These are phyloP conservation scores for Brachypalpus laphriformis DNA, from an alignment of 2,888 invertebrate species.

Conservation along the genomic window DNA sequence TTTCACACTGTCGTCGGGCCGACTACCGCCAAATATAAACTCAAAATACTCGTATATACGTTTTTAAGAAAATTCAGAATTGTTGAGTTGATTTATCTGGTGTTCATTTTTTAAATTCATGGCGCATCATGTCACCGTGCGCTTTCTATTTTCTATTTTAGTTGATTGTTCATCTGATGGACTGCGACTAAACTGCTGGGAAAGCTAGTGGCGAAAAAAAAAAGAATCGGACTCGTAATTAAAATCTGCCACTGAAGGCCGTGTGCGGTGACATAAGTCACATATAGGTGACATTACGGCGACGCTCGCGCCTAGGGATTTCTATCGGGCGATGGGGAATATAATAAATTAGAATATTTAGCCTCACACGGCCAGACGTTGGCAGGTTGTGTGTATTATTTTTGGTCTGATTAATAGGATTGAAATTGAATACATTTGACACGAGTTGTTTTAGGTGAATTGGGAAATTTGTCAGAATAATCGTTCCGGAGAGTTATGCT, in stretches of 20 bases:
- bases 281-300: conserved; percentile 40
- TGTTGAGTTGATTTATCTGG: conserved; percentile 61
- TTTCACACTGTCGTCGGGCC: background rate
- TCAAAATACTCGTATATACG: too few species aligned
- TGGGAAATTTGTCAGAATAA: background rate
- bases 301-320: conserved; percentile 8
- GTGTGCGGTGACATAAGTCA: conserved; percentile 43
- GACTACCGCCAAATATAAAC: background rate
- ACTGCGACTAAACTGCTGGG: background rate
- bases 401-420: conserved; percentile 15
- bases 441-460: background rate
- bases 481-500: background rate
- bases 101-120: conserved; percentile 62
- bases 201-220: background rate
- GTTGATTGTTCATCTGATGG: conserved; percentile 48
- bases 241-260: conserved; percentile 59
- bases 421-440: conserved; percentile 4
- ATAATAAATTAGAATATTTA: conserved; percentile 59
- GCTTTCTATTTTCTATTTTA: conserved; percentile 58
- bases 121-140: conserved; percentile 59
- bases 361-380: background rate
- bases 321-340: background rate
- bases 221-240: conserved; percentile 53
- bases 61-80: conserved; percentile 21
- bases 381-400: conserved; percentile 11